A percentile compares a stretch with the other conserved stretches of the same genome.
Evolutionary conservation across 2,888 invertebrate species (phyloP).

Genomic region (Torymus auratus): DNA sequence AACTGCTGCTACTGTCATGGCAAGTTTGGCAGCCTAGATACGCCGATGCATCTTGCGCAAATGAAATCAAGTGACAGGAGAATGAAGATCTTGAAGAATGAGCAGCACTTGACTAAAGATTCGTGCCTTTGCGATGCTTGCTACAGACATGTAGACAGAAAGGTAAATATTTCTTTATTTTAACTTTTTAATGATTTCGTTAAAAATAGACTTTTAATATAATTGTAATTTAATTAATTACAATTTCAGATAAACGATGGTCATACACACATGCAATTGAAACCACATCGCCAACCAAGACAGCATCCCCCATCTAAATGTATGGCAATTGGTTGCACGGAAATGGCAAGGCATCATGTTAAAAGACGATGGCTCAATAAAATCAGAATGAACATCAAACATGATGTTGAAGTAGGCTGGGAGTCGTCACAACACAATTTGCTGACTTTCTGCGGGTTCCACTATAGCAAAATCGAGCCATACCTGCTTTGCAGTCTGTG

Average conservation of each 20-base stretch:
- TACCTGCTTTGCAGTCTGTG: conserved; percentile 88
- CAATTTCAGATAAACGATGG: conserved; percentile 72
- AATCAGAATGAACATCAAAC: conserved; percentile 69
- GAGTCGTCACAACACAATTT: conserved; percentile 72
- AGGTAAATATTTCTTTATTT: conserved; percentile 76
- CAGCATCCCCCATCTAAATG: conserved; percentile 74
- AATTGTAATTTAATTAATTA: background rate
- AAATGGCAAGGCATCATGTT: conserved; percentile 74
- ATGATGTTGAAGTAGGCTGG: conserved; percentile 65
- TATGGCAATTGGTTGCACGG: conserved; percentile 72
- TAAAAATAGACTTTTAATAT: background rate
- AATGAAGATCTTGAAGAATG: conserved; percentile 87
- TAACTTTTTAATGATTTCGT: background rate
- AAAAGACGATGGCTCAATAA: conserved; percentile 74
- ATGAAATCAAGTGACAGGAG: conserved; percentile 90
- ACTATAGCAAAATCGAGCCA: conserved; percentile 84
- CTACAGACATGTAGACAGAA: conserved; percentile 90
- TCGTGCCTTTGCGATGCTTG: conserved; percentile 93
- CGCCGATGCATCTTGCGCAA: conserved; percentile 92
- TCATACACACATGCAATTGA: conserved; percentile 72
- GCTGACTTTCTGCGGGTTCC: conserved; percentile 78
- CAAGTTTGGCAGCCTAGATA: conserved; percentile 90
- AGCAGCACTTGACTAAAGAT: conserved; percentile 88
- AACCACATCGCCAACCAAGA: conserved; percentile 66
- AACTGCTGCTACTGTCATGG: conserved; percentile 93